A percentile compares a stretch with the other conserved stretches of the same genome.
These are phyloP conservation scores for Poliocrania exsul DNA, from an alignment of 2,797 vertebrate species.

Conservation along the genomic window DNA sequence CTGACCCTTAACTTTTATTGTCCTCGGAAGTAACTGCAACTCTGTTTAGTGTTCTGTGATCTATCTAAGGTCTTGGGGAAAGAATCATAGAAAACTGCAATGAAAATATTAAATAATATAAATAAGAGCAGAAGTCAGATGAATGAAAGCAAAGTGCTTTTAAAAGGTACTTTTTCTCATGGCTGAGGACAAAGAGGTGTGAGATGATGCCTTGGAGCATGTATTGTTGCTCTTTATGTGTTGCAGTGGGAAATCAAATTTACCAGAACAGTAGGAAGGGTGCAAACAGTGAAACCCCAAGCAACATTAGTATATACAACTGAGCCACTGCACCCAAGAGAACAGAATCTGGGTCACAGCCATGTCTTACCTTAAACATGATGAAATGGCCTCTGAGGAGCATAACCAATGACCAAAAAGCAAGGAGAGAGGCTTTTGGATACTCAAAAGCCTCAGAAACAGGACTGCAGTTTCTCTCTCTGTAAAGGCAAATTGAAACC, in stretches of 20 bases:
- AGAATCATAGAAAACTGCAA: background rate
- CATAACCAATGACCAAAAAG: slow-evolving; percentile 43
- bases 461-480: background rate
- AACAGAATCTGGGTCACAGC: slow-evolving; percentile 65
- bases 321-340: slow-evolving; percentile 65
- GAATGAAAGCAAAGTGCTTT: background rate
- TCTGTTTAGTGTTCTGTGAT: background rate
- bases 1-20: slow-evolving; percentile 48
- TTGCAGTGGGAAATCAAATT: slow-evolving; percentile 62
- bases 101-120: background rate
- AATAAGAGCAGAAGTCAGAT: background rate
- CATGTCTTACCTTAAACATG: slow-evolving; percentile 60
- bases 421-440: background rate
- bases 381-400: background rate
- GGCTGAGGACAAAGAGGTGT: slow-evolving; percentile 28
- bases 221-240: slow-evolving; percentile 65
- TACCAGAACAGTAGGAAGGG: slow-evolving; percentile 61
- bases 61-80: background rate
- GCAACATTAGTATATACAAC: slow-evolving; percentile 56
- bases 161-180: slow-evolving; percentile 18
- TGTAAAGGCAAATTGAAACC: background rate
- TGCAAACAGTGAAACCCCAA: slow-evolving; percentile 61
- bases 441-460: background rate
- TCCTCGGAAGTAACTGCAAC: background rate
- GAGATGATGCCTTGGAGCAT: slow-evolving; percentile 22